A percentile compares a stretch with the other conserved stretches of the same genome.
phyloP scores from a whole-genome alignment of 2,113 vertebrate genomes.

The Myrmecobius fasciatus region DNA sequence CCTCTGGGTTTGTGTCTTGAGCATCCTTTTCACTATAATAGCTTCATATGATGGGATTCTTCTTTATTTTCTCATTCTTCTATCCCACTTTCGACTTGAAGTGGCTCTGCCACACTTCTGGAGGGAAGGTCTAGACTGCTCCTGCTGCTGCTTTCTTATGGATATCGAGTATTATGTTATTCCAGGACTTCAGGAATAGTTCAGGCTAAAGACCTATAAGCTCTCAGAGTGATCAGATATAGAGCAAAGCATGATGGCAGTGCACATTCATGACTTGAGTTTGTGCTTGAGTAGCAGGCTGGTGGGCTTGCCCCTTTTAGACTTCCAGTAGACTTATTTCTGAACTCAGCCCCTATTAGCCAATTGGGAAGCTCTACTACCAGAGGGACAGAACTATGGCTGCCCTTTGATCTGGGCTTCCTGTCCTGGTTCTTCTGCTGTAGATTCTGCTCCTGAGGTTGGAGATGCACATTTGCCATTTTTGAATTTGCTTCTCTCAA shows the following conservation, averaged over 20 bases:
- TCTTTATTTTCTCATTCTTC: background rate
- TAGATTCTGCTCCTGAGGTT: too few species aligned
- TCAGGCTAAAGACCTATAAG: too few species aligned
- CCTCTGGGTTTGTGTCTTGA: background rate
- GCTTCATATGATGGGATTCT: background rate
- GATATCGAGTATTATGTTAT: background rate
- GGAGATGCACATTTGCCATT: too few species aligned
- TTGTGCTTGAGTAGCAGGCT: background rate
- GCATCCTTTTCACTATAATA: background rate
- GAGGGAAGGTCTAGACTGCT: background rate
- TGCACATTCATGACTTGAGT: background rate
- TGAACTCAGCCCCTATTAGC: too few species aligned
- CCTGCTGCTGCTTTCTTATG: background rate
- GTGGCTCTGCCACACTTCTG: background rate
- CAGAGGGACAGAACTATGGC: background rate
- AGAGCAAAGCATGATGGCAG: too few species aligned
- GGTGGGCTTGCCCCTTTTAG: background rate
- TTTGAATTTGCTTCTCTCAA: background rate
- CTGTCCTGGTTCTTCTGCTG: background rate
- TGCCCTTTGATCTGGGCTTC: background rate
- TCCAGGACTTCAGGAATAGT: background rate
- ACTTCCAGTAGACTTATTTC: background rate
- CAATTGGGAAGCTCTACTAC: background rate
- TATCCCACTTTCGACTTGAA: background rate
- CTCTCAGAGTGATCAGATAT: too few species aligned